Conservation (phyloP, 2,888 invertebrate species). For the Drosophila antonietae region DNA sequence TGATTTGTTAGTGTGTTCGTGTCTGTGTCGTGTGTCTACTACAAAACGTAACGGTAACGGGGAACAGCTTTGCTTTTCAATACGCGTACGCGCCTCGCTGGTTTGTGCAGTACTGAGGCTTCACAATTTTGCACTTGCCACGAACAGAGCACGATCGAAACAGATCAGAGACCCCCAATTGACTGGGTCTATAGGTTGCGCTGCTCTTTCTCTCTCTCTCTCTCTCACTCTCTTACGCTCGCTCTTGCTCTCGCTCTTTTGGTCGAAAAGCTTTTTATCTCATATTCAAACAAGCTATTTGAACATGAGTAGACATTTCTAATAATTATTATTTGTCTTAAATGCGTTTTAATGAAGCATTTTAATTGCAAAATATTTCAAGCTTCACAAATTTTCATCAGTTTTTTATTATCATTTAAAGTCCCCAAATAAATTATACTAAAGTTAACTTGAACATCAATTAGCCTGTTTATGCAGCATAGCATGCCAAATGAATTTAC, state of each 20-base stretch:
- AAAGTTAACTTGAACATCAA: background rate
- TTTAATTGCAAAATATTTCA: background rate
- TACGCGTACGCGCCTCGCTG: conserved; percentile 71
- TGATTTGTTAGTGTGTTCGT: conserved; percentile 37
- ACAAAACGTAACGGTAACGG: conserved; percentile 58
- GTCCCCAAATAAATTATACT: background rate
- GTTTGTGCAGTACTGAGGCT: conserved; percentile 74
- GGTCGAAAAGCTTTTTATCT: conserved; percentile 3
- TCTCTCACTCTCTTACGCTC: background rate
- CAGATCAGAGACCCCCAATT: conserved; percentile 38
- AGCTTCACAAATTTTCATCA: background rate
- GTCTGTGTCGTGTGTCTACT: conserved; percentile 34
- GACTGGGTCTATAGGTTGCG: conserved; percentile 28
- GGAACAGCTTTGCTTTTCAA: conserved; percentile 53
- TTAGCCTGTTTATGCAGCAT: background rate
- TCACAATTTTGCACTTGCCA: conserved; percentile 75
- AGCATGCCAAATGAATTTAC: background rate
- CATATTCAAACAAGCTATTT: background rate
- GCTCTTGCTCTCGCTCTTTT: background rate
- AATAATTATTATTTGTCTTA: background rate
- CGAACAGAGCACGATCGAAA: conserved; percentile 41
- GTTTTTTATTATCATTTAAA: background rate
- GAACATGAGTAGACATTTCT: conserved; percentile 3
- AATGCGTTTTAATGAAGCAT: background rate
- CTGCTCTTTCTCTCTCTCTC: conserved; percentile 9